Percentiles rank a stretch among this genome's conserved stretches.
Conservation (phyloP, 2,113 vertebrate species). For the Mus spicilegus region DNA sequence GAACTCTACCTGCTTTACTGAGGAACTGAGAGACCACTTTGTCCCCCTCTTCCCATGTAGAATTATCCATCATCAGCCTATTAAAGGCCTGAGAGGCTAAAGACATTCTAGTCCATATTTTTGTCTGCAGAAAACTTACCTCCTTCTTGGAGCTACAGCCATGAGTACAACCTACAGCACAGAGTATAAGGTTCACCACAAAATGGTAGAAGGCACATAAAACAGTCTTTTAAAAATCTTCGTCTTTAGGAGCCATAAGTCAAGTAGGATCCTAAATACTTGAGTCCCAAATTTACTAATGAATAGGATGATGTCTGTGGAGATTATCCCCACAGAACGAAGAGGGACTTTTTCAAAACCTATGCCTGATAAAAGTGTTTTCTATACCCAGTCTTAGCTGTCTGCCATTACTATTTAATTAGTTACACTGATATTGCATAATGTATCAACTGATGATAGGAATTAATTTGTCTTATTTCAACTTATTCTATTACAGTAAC, state of each 20-base stretch:
- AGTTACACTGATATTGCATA: background rate
- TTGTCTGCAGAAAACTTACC: background rate
- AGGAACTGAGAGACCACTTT: constrained; percentile 7
- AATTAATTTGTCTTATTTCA: constrained; percentile 13
- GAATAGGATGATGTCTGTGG: background rate
- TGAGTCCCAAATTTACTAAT: background rate
- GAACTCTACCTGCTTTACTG: constrained; percentile 30
- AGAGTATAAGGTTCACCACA: background rate
- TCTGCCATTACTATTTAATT: background rate
- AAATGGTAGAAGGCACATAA: background rate
- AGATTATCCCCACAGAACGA: background rate
- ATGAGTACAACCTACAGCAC: constrained; percentile 1
- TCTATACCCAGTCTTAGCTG: background rate
- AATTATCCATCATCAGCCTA: background rate
- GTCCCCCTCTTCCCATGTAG: constrained; percentile 30
- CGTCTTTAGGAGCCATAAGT: background rate
- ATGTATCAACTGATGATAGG: background rate
- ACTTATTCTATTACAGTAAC: background rate
- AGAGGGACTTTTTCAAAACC: background rate
- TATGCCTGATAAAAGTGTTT: background rate
- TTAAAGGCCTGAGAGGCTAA: background rate
- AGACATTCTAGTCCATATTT: background rate
- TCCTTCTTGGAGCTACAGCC: background rate
- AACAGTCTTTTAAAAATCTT: constrained; percentile 21
- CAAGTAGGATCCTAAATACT: background rate